Conservation (phyloP, 2,888 invertebrate genomes). For the Tridacna gigas region DNA sequence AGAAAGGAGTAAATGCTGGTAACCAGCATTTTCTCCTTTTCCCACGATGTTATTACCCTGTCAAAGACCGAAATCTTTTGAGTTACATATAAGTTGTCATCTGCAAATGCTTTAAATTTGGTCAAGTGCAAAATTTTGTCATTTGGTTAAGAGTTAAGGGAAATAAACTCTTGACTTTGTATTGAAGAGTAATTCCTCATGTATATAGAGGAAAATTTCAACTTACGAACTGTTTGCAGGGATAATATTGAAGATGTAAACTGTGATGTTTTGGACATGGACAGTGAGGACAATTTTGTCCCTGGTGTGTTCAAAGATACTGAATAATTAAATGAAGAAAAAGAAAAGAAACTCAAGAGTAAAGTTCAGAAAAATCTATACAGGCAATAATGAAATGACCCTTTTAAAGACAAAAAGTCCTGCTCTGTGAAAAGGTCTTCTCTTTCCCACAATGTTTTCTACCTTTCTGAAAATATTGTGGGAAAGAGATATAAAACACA, state of each 20-base stretch:
- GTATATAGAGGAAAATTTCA: not conserved
- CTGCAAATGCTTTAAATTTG: not conserved
- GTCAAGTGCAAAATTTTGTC: not conserved
- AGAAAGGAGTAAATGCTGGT: not conserved
- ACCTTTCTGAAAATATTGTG: too few species aligned
- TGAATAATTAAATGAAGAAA: not conserved
- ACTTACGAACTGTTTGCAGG: constrained; percentile 10
- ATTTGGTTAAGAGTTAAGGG: not conserved
- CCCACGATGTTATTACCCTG: not conserved
- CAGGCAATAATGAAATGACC: not conserved
- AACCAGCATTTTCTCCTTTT: not conserved
- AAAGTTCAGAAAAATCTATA: not conserved
- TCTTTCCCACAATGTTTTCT: too few species aligned
- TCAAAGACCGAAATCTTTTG: not conserved
- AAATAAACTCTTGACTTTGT: not conserved
- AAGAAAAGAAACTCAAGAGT: not conserved
- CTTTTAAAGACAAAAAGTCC: too few species aligned
- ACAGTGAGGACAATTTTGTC: constrained; percentile 1
- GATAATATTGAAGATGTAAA: constrained; percentile 4
- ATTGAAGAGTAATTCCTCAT: not conserved
- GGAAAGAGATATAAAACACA: too few species aligned
- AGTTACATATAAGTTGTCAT: too few species aligned
- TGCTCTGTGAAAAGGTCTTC: too few species aligned
- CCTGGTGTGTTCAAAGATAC: constrained; percentile 13
- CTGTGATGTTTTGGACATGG: constrained; percentile 10